phyloP scores from a whole-genome alignment of 2,113 vertebrate genomes.

The Lutjanus erythropterus region DNA sequence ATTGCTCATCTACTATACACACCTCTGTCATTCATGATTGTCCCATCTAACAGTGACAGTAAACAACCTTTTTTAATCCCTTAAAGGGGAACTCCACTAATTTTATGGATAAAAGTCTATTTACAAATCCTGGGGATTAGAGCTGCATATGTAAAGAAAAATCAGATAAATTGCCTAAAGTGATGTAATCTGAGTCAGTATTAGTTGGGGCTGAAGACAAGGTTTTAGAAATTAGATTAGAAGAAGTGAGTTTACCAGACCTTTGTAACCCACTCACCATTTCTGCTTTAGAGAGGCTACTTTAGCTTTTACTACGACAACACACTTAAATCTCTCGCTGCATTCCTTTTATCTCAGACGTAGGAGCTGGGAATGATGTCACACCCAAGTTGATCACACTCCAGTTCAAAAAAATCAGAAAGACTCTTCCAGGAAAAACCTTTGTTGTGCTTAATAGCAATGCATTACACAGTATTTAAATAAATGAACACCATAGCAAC shows the following conservation, averaged over 20 bases:
- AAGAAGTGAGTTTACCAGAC: not conserved
- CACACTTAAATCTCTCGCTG: not conserved
- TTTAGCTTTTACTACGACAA: not conserved
- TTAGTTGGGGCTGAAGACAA: not conserved
- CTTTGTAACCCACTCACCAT: not conserved
- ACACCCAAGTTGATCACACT: no score
- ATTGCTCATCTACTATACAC: conserved; percentile 36
- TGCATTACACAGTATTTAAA: no score
- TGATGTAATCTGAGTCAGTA: not conserved
- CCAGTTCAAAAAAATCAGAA: no score
- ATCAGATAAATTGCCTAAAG: not conserved
- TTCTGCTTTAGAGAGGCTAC: not conserved
- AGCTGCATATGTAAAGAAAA: not conserved
- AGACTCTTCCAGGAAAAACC: no score
- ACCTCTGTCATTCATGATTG: not conserved
- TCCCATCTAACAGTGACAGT: not conserved
- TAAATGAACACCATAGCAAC: no score
- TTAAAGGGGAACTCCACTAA: not conserved
- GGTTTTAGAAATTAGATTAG: not conserved
- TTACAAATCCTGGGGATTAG: not conserved
- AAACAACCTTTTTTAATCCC: not conserved
- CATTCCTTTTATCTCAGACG: no score
- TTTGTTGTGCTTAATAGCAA: no score
- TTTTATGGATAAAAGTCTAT: not conserved
- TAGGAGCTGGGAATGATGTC: no score